phyloP scores from a whole-genome alignment of 2,113 vertebrate genomes.

The Barnardius zonarius region DNA sequence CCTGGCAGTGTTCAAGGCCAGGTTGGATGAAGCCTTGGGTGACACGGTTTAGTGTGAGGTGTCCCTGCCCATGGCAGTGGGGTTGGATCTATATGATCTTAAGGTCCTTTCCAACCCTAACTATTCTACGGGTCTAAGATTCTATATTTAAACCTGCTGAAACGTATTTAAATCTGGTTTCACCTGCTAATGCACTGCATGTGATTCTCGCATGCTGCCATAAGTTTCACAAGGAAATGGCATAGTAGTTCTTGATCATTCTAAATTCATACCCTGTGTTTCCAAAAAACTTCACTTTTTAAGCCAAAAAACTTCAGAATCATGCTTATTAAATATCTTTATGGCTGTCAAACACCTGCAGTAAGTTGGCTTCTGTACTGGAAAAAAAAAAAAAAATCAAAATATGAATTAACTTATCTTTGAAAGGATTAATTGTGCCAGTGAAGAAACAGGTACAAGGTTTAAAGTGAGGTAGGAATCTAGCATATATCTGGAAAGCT shows the following conservation, averaged over 20 bases:
- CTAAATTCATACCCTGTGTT: not conserved
- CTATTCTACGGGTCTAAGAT: too few relatives aligned
- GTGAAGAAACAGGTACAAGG: not conserved
- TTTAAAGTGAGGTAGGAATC: not conserved
- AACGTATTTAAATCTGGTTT: not conserved
- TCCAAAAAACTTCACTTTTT: not conserved
- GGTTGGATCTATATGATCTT: too few relatives aligned
- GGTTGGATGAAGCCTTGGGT: too few relatives aligned
- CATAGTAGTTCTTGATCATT: not conserved
- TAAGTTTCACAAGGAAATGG: not conserved
- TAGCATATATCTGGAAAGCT: not conserved
- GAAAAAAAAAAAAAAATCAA: not conserved
- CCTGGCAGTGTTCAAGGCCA: too few relatives aligned
- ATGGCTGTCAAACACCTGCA: not conserved
- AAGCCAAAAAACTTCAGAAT: not conserved
- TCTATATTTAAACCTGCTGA: not conserved
- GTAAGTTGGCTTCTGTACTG: not conserved
- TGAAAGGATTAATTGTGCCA: not conserved
- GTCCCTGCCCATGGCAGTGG: too few relatives aligned
- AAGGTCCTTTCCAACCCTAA: too few relatives aligned
- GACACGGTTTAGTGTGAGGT: too few relatives aligned
- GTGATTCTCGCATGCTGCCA: not conserved
- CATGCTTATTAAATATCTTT: not conserved
- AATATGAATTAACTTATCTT: not conserved
- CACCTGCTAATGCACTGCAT: not conserved